Evolutionary conservation across 2,888 invertebrate species (phyloP), one percentile per base, ranked within the genome.

Genomic region (Macrostomum cliftonense): DNA sequence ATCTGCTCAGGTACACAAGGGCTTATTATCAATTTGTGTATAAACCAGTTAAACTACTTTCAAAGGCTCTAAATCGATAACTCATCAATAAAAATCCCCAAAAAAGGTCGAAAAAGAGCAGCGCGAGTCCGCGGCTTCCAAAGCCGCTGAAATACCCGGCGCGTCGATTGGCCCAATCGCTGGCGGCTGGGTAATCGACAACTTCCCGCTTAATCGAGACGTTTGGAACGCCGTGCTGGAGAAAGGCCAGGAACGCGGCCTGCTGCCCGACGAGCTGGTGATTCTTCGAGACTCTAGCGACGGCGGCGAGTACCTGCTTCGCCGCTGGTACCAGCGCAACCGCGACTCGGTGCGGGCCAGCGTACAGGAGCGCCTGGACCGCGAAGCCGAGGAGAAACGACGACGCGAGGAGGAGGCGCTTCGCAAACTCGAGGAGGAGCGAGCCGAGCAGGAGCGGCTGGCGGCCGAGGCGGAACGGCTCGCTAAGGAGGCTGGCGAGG

Each of bases 141-240:
- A 28, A n/a, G n/a, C n/a, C n/a, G n/a, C n/a, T n/a, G n/a, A n/a
- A n/a, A n/a, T n/a, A n/a, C n/a, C n/a, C n/a, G n/a, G n/a, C n/a
- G n/a, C n/a, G n/a, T n/a, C n/a, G n/a, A n/a, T n/a, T n/a, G n/a
- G n/a, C n/a, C n/a, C n/a, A n/a, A n/a, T n/a, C n/a, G 55, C 61
- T 57, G 69, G 69, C 39, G 65, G 66, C 16, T 70, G 68, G 68
- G 63, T 70, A 37, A 50, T 68, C 21, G 69, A 69, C 52, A 67
- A 67, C 55, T 70, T 65, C 57, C 69, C 69, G 5, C 53, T 52
- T 40, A 63, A 62, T 2, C 56, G 63, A 9, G 69, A 69, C 37
- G 65, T 66, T 52, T 68, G 67, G 67, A 62, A 58, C 39, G 58
- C 59, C 39, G 57, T 64, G 54, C 56, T 63, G 12, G 69, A 70